Percentiles rank a stretch among this genome's conserved stretches.
Evolutionary conservation across 2,113 vertebrate genomes (phyloP).

Genomic region (Polypterus bichir): DNA sequence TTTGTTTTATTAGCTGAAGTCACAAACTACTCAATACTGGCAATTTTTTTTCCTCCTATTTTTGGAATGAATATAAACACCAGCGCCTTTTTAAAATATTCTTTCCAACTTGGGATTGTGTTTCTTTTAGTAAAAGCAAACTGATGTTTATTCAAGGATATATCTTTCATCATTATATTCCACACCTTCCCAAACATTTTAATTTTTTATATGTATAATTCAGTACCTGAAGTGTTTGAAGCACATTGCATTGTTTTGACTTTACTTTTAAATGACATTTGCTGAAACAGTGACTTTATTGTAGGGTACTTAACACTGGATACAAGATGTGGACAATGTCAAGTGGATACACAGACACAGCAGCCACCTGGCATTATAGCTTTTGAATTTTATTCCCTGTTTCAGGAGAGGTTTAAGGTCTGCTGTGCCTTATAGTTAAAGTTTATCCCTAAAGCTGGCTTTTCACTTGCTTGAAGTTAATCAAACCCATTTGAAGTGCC

Average conservation of each 20-base stretch:
- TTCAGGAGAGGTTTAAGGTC: slow-evolving; percentile 49
- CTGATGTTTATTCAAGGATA: slow-evolving; percentile 43
- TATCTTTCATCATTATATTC: slow-evolving; percentile 43
- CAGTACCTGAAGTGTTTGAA: slow-evolving; percentile 48
- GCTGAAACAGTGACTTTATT: slow-evolving; percentile 65
- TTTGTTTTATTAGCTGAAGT: not conserved
- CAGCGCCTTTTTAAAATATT: slow-evolving; percentile 45
- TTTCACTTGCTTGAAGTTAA: no score
- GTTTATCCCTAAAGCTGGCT: slow-evolving; percentile 52
- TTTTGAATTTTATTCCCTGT: slow-evolving; percentile 49
- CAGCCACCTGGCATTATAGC: slow-evolving; percentile 58
- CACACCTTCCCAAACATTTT: slow-evolving; percentile 40
- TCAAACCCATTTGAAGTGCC: no score
- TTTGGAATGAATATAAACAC: slow-evolving; percentile 29
- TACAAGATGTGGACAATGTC: slow-evolving; percentile 62
- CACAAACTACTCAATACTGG: slow-evolving; percentile 12
- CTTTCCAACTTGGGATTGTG: slow-evolving; percentile 22
- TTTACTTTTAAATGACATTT: slow-evolving; percentile 57
- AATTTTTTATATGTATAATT: slow-evolving; percentile 16
- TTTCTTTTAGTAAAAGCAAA: slow-evolving; percentile 41
- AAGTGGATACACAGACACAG: slow-evolving; percentile 48
- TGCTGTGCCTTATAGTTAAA: slow-evolving; percentile 67
- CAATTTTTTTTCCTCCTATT: slow-evolving; percentile 32
- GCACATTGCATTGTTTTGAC: slow-evolving; percentile 48
- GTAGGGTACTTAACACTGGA: slow-evolving; percentile 71